Evolutionary conservation across 2,113 vertebrate species (phyloP), one percentile per base, ranked within the genome.

Genomic region (Ardeotis arabs): DNA sequence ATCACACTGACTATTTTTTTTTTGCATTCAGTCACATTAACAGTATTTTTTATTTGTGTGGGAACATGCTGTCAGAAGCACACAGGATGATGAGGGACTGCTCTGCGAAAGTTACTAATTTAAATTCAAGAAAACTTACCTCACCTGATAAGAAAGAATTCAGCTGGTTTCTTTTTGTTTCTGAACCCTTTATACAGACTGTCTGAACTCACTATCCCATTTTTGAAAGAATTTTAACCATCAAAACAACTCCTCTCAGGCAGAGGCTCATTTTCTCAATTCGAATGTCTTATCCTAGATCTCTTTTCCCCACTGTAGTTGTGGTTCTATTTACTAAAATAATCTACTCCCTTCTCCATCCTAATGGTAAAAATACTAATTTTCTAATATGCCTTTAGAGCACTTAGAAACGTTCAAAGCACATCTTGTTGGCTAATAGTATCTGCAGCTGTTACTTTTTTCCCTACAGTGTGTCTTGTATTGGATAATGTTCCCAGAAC

Each of bases 321-420:
- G 56, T 25, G 77, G 50, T 85, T 94, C 33, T 52, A 33, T 50
- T 88, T 83, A 47, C 22, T 85, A 41, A 77, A 95, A 96, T 67
- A 72, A 72, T 63, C 37, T 50, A 28, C 33, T 84, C 19, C 72
- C 45, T 93, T 88, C 76, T 81, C 27, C 4, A 4, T 62, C 70
- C n/a, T 60, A 45, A 73, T 73, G 37, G 33, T 62, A 73, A 94
- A 94, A 72, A 13, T 29, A 67, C 59, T 74, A 21, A 88, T 94
- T 91, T 90, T 89, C 72, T 93, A 91, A 88, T 91, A 69, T 39
- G 49, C 35, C 90, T 81, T 77, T 64, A 75, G 31, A 96, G 64
- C 41, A 49, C 89, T 89, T 63, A 15, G 41, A 93, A 94, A 64
- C 63, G 58, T 78, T 93, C 55, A 58, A 86, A 87, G 81, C 47